phyloP scores from a whole-genome alignment of 2,888 invertebrate genomes.

The Marasmarcha lunaedactyla region DNA sequence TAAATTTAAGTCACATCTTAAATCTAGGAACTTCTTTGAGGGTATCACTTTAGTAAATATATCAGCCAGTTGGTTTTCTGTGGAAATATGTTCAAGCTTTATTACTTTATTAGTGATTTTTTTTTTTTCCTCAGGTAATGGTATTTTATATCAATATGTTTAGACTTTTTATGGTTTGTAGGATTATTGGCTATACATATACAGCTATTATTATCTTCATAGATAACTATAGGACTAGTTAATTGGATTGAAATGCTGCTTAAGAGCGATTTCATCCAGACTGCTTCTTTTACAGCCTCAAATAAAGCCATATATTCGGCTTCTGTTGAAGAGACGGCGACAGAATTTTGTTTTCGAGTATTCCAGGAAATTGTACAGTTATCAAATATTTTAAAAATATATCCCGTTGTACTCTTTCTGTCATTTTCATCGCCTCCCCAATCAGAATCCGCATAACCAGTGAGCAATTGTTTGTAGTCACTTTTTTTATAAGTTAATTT shows the following conservation, averaged over 20 bases:
- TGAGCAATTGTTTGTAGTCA: slow-evolving; percentile 14
- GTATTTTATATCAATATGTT: slow-evolving; percentile 25
- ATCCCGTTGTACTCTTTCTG: slow-evolving; percentile 15
- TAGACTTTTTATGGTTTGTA: slow-evolving; percentile 18
- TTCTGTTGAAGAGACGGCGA: slow-evolving; percentile 16
- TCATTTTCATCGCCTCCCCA: slow-evolving; percentile 17
- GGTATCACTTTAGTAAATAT: too few relatives aligned
- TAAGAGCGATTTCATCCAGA: slow-evolving; percentile 24
- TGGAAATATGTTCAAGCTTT: too few relatives aligned
- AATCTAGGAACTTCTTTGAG: too few relatives aligned
- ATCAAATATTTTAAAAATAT: slow-evolving; percentile 16
- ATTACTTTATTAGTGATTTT: too few relatives aligned
- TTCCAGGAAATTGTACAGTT: slow-evolving; percentile 12
- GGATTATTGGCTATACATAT: slow-evolving; percentile 23
- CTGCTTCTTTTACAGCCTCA: slow-evolving; percentile 21
- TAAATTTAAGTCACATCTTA: too few relatives aligned
- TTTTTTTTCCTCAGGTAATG: slow-evolving; percentile 14
- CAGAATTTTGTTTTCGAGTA: slow-evolving; percentile 12
- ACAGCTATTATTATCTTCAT: slow-evolving; percentile 27
- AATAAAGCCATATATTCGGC: too few relatives aligned
- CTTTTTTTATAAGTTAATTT: slow-evolving; percentile 15
- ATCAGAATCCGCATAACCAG: slow-evolving; percentile 24
- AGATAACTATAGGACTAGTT: slow-evolving; percentile 11
- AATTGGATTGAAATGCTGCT: slow-evolving; percentile 16
- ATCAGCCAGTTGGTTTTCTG: too few relatives aligned